Evolutionary conservation across 1,140 invertebrate genomes (phyloP), one percentile per base, ranked within the genome.

Genomic region (Scaptomyza graminum): DNA sequence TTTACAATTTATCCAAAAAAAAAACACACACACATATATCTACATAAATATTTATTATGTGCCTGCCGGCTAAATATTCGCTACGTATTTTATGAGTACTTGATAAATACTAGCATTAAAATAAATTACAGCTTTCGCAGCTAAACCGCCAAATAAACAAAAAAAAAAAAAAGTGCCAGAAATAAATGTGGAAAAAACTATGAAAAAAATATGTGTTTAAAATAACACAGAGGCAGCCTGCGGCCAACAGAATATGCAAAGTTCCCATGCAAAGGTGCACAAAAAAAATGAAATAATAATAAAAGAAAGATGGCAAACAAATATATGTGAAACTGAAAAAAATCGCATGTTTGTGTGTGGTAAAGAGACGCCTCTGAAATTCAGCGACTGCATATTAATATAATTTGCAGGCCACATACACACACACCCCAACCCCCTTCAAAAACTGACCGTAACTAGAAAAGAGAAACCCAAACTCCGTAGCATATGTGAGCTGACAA

Each of bases 101-200:
- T 73, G 73, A 90, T 90, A 90, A 90, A 90, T 90, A 90, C 74
- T 57, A 65, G 65, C 89, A 90, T 90, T 90, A 90, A 90, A 87
- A 87, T 77, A 90, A 90, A 90, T 90, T 90, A 90, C 82, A 73
- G 68, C 76, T 78, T 74, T 83, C 70, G 56, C 43, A 52, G 60
- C 55, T 74, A 74, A 74, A 61, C 44, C 43, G 25, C 31, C 11
- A 47, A 59, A 51, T 75, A 54, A 59, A 63, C 25, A 62, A 16
- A n/a, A n/a, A 59, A 25, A n/a, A 15, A n/a, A n/a, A n/a, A n/a
- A n/a, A n/a, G n/a, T n/a, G n/a, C 49, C 3, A 51, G 6, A 41
- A 31, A 60, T 11, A 54, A 39, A 65, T 54, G 64, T 47, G 15
- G 34, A 22, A 51, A 51, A 43, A 66, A 46, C 41, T 67, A 37